A percentile compares a stretch with the other conserved stretches of the same genome.
phyloP scores from a whole-genome alignment of 1,140 invertebrate genomes.

The Augochlora pura region DNA sequence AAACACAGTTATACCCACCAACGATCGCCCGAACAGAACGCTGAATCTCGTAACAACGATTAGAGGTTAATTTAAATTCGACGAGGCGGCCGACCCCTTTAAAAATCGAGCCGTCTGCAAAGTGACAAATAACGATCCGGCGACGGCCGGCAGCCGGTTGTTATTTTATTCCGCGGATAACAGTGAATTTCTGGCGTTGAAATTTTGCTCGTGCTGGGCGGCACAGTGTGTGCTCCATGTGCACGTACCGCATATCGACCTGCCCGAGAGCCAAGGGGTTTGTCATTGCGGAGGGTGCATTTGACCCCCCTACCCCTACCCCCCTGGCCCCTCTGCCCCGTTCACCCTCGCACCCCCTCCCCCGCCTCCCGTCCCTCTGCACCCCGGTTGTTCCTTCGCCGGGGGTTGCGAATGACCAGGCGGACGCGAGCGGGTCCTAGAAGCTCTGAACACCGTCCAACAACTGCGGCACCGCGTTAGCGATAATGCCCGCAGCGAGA shows the following conservation, averaged over 20 bases:
- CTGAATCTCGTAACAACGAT: too few relatives aligned
- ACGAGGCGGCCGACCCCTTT: too few relatives aligned
- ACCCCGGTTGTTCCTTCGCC: conserved; percentile 59
- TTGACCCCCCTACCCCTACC: too few relatives aligned
- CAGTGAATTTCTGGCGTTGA: conserved; percentile 1
- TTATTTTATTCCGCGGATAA: background rate
- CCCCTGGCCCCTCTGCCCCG: too few relatives aligned
- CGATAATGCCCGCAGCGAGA: conserved; percentile 58
- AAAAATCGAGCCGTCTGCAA: too few relatives aligned
- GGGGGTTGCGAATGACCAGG: conserved; percentile 69
- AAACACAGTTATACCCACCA: too few relatives aligned
- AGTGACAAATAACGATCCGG: too few relatives aligned
- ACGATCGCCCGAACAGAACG: too few relatives aligned
- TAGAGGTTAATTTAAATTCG: too few relatives aligned
- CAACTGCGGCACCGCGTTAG: conserved; percentile 52
- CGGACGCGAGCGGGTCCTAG: conserved; percentile 63
- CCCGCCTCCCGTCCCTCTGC: too few relatives aligned
- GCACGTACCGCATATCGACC: conserved; percentile 71
- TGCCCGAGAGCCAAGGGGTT: conserved; percentile 63
- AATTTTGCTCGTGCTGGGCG: conserved; percentile 24
- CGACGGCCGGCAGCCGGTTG: too few relatives aligned
- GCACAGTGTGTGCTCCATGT: conserved; percentile 49
- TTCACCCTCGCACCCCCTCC: too few relatives aligned
- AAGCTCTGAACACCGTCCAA: conserved; percentile 62
- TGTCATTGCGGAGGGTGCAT: conserved; percentile 68